Conservation (phyloP, 2,113 vertebrate species). For the Aspidoscelis tigris region DNA sequence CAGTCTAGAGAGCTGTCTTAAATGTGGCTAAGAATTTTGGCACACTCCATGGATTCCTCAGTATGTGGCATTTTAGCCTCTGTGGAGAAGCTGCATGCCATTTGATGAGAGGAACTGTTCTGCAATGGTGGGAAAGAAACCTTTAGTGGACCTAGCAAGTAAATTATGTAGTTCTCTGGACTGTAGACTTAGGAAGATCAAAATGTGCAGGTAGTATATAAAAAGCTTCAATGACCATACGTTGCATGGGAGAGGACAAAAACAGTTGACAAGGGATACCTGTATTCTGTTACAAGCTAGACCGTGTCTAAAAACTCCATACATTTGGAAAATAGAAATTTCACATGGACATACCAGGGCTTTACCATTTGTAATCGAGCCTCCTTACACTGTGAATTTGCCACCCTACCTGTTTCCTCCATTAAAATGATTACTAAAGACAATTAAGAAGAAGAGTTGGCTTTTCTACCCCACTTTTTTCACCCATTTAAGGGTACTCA, state of each 20-base stretch:
- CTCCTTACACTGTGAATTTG: background rate
- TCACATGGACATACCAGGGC: background rate
- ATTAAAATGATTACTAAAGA: constrained; percentile 23
- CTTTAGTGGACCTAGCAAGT: background rate
- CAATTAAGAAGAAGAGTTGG: background rate
- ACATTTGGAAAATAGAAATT: background rate
- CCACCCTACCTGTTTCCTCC: constrained; percentile 35
- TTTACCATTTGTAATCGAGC: constrained; percentile 54
- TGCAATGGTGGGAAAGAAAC: background rate
- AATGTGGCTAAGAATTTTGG: background rate
- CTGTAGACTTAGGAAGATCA: constrained; percentile 25
- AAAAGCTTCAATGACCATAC: fast-evolving
- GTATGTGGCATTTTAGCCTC: background rate
- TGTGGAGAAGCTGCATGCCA: background rate
- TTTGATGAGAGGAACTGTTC: background rate
- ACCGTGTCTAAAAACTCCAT: background rate
- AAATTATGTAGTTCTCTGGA: constrained; percentile 24
- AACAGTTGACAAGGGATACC: background rate
- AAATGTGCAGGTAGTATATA: constrained; percentile 25
- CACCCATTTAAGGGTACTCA: no score
- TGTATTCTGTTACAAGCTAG: background rate
- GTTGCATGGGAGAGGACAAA: background rate
- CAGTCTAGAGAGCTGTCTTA: constrained; percentile 11
- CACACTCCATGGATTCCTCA: background rate
- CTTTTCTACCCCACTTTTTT: no score